phyloP scores from a whole-genome alignment of 2,888 invertebrate genomes.

The Toxonevra muliebris region DNA sequence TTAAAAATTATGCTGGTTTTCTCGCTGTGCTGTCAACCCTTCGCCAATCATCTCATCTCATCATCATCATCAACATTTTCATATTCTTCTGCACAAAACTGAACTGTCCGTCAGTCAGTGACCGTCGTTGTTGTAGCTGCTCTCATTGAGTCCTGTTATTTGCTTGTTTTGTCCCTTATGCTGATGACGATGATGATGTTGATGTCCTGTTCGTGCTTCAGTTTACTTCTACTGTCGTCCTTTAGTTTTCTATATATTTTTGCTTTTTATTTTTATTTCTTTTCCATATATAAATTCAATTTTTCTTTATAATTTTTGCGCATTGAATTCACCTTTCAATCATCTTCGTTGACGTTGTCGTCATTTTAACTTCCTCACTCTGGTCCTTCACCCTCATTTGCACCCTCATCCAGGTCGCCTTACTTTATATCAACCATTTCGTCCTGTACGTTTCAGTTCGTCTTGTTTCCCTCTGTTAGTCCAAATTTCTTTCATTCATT shows the following conservation, averaged over 20 bases:
- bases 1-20: no score
- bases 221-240: neutral
- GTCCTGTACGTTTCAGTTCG: no score
- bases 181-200: no score
- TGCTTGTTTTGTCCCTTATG: no score
- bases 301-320: constrained; percentile 24
- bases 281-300: constrained; percentile 7
- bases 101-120: no score
- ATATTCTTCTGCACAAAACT: no score
- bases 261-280: neutral
- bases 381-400: constrained; percentile 16
- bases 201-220: neutral
- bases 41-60: neutral
- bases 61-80: no score
- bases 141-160: no score
- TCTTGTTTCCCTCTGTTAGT: constrained; percentile 8
- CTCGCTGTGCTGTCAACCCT: constrained; percentile 26
- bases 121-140: no score
- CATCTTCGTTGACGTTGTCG: constrained; percentile 40
- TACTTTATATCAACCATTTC: no score
- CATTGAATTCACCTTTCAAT: constrained; percentile 53
- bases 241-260: constrained; percentile 7
- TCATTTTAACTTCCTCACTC: constrained; percentile 34
- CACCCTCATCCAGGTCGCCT: constrained; percentile 8
- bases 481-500: constrained; percentile 15